These are phyloP conservation scores for Cataglyphis altisquamis DNA, from an alignment of 2,888 invertebrate genomes.

Conservation along the genomic window DNA sequence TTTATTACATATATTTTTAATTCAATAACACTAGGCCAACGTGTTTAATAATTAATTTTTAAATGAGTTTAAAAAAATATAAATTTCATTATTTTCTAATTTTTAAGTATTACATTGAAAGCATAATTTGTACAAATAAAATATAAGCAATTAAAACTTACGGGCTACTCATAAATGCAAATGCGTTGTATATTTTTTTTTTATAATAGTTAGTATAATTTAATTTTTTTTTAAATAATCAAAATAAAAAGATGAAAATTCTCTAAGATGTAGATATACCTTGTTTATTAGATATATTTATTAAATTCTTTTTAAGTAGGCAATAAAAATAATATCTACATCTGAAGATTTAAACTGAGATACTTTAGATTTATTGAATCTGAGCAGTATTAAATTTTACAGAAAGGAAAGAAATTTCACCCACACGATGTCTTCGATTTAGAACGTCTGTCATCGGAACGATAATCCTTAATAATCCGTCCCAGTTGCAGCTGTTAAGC, in stretches of 20 bases:
- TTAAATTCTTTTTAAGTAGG: background rate
- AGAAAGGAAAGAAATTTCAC: background rate
- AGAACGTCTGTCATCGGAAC: constrained; percentile 50
- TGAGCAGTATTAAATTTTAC: constrained; percentile 1
- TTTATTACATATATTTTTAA: background rate
- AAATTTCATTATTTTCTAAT: background rate
- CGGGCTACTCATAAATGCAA: background rate
- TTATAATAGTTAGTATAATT: background rate
- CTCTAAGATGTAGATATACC: background rate
- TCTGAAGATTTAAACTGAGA: background rate
- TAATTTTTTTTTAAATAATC: background rate
- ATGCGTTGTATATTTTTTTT: background rate
- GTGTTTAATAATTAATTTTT: background rate
- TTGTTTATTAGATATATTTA: background rate
- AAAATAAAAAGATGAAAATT: background rate
- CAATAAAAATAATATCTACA: background rate
- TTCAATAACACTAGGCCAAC: background rate
- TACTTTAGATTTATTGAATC: constrained; percentile 35
- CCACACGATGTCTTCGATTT: constrained; percentile 24
- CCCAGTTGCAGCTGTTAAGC: constrained; percentile 48
- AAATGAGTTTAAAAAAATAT: background rate
- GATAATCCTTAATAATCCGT: constrained; percentile 59
- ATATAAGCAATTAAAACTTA: background rate
- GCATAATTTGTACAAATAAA: background rate
- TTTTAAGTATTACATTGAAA: background rate